These are phyloP conservation scores for Alviniconcha marisindica DNA, from an alignment of 1,140 invertebrate species.

Conservation along the genomic window DNA sequence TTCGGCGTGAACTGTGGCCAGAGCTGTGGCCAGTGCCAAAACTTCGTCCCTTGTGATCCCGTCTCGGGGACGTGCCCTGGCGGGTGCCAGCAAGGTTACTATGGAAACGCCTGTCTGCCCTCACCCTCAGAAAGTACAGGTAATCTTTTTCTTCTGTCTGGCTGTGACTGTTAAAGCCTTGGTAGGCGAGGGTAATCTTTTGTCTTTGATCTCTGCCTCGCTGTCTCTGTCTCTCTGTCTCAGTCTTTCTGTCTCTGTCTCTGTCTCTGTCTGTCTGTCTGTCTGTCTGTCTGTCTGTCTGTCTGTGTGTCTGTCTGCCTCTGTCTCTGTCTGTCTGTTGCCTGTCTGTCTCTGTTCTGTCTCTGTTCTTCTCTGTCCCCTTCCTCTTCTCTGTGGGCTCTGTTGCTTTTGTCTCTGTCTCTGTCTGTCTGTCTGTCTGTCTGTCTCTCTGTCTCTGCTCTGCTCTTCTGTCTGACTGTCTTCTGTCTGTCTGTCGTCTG, in stretches of 20 bases:
- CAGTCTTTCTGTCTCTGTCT: not conserved
- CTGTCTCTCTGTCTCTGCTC: not conserved
- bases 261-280: not conserved
- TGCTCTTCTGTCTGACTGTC: not conserved
- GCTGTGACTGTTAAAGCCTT: not conserved
- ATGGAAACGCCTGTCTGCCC: not conserved
- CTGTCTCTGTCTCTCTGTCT: not conserved
- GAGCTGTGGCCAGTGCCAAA: conserved; percentile 8
- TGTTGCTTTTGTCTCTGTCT: not conserved
- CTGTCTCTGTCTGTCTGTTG: no score
- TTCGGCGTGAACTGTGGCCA: not conserved
- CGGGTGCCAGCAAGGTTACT: not conserved
- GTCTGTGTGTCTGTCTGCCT: not conserved
- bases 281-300: not conserved
- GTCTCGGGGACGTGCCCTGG: not conserved
- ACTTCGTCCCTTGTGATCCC: not conserved
- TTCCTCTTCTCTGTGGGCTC: no score
- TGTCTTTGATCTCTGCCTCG: not conserved
- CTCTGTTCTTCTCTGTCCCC: not conserved
- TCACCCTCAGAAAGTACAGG: not conserved
- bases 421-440: not conserved
- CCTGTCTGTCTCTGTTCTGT: not conserved
- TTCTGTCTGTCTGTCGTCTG: not conserved
- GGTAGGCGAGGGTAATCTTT: no score
- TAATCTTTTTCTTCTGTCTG: not conserved